Evolutionary conservation across 2,888 invertebrate species (phyloP), one percentile per base, ranked within the genome.

Genomic region (Nymphalis polychloros): DNA sequence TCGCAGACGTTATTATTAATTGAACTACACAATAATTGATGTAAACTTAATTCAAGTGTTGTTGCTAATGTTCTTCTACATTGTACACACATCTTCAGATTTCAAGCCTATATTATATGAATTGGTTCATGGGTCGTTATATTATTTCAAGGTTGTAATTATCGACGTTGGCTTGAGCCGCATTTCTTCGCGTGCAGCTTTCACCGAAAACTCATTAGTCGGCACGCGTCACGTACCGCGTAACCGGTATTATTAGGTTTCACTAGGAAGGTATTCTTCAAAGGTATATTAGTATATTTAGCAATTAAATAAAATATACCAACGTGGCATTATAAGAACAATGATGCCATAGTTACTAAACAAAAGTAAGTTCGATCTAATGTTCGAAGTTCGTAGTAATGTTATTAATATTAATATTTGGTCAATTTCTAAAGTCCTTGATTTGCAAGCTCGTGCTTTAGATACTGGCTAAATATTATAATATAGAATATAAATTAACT

Each of bases 161-260:
- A 63, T 59, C 59, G 65, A 59, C 19, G 55, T 35, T 16, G 63
- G 64, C 35, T 67, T 66, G 68, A 63, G 63, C 52, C 59, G 63
- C 65, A 71, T 68, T 71, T 65, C 72, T 72, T 71, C 59, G 72
- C 70, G 73, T 72, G 74, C 72, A 73, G 87, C 85, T 88, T 90
- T 91, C 90, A 87, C 89, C 88, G 88, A 90, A 91, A 90, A 86
- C 89, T 90, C 90, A 91, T 92, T 90, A 89, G 84, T 75, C 77
- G 76, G 84, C 90, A 89, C 90, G 89, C 90, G 92, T 90, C 89
- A 89, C 90, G 88, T 89, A 83, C 82, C 81, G 83, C 83, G 86
- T 89, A 90, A 87, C 90, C 82, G 85, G 89, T 89, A 89, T 90
- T 90, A 91, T 91, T 91, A 89, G 89, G 89, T 89, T 90, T 88